A percentile compares a stretch with the other conserved stretches of the same genome.
Conservation (phyloP, 1,140 invertebrate genomes). For the Zaprionus nigranus region DNA sequence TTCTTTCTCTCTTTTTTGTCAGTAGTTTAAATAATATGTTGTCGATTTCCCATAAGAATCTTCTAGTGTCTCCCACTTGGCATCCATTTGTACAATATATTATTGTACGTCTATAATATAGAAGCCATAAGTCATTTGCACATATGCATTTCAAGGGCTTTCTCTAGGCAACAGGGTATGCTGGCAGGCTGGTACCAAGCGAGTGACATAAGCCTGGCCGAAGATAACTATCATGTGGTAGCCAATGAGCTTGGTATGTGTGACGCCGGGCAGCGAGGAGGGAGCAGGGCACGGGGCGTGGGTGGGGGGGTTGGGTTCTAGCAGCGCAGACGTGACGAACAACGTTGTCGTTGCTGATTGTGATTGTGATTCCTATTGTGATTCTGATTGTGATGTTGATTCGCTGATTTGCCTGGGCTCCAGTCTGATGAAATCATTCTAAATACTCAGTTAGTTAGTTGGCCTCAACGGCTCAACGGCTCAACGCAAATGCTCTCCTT, state of each 20-base stretch:
- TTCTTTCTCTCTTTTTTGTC: too few species aligned
- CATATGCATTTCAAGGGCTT: too few species aligned
- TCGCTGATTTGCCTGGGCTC: constrained; percentile 49
- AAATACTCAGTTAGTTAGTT: constrained; percentile 48
- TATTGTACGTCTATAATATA: too few species aligned
- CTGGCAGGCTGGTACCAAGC: neutral
- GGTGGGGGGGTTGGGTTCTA: neutral
- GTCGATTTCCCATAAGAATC: too few species aligned
- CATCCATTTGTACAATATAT: too few species aligned
- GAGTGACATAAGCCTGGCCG: constrained; percentile 41
- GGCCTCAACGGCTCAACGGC: constrained; percentile 9
- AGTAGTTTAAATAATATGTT: too few species aligned
- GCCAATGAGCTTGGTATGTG: neutral
- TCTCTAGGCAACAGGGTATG: constrained; percentile 4
- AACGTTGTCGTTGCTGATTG: constrained; percentile 27
- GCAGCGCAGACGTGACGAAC: constrained; percentile 51
- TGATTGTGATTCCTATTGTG: constrained; percentile 18
- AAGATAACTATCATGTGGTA: constrained; percentile 10
- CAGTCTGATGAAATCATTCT: constrained; percentile 69
- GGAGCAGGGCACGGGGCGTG: neutral
- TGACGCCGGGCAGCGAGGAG: neutral
- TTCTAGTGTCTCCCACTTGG: too few species aligned
- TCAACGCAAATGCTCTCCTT: constrained; percentile 37
- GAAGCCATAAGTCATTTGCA: neutral
- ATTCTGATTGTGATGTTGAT: constrained; percentile 49